Base-by-base conservation (phyloP, 2,113 vertebrate genomes). In the Microtus oregoni region DNA sequence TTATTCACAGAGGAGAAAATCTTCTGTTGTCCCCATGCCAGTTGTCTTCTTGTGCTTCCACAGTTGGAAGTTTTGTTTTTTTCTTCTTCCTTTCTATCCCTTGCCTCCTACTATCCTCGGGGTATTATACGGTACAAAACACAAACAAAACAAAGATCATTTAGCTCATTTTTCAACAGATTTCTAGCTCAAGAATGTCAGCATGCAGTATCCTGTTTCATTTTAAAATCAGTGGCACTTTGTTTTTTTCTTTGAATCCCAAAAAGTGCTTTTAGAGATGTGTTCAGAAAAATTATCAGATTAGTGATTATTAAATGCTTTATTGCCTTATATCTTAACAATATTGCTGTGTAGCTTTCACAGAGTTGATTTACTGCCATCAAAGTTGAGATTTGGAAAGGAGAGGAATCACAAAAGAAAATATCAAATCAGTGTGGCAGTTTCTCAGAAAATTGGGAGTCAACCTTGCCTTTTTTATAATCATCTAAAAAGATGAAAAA, bases 1-100 rank as follows among this genome's bases (percentile, higher is more conserved):
- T 95, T 96, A 96, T 96, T 94, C 93, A 92, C 68, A 90, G 47
- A 93, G 79, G 94, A 96, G 83, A 90, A 95, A 93, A 95, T 97
- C 78, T 94, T 96, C 73, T 89, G 52, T 52, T 94, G 78, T 96
- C 55, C 70, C 82, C 38, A 82, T 38, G 63, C 78, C 81, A 91
- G 55, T 92, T 91, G 68, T 63, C 67, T 86, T 92, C 61, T 92
- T 94, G 11, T 73, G 83, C 67, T 96, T 93, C 52, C 94, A 93
- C 50, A 94, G 96, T 63, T 58, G 94, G 78, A 97, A 93, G 5
- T 91, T 96, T 47, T 91, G 38, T 83, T 68, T 94, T 94, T 96
- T 88, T 89, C 30, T 95, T 89, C 13, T 78, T 6, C 75, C 32
- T 86, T 50, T 32, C 14, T 55, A 26, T 94, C 22, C 75, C 41